These are phyloP conservation scores for Hycleus phaleratus DNA, from an alignment of 1,140 invertebrate genomes.

Conservation along the genomic window DNA sequence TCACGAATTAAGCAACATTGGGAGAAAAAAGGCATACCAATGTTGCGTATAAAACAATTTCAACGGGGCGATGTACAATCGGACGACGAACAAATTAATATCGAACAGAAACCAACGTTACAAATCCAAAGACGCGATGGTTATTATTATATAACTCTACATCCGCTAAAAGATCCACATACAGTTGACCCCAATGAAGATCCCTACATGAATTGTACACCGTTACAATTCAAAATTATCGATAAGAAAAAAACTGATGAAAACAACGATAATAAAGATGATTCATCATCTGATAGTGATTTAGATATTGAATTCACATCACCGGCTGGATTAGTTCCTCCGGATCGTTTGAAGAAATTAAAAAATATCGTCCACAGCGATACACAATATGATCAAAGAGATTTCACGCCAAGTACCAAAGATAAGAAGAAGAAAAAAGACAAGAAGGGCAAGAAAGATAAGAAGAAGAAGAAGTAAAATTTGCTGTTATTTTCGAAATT, in stretches of 20 bases:
- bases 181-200: constrained; percentile 45
- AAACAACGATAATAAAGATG: constrained; percentile 10
- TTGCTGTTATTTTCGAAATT: not conserved
- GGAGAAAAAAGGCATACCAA: constrained; percentile 33
- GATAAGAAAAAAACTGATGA: constrained; percentile 14
- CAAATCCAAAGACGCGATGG: constrained; percentile 50
- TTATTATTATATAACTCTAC: constrained; percentile 48
- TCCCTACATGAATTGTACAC: constrained; percentile 50
- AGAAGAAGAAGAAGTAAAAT: constrained; percentile 10
- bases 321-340: constrained; percentile 36
- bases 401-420: constrained; percentile 18
- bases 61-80: constrained; percentile 13
- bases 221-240: constrained; percentile 49
- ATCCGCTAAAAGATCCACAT: constrained; percentile 48
- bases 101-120: constrained; percentile 45
- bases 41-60: constrained; percentile 23
- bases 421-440: constrained; percentile 18
- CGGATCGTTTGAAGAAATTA: constrained; percentile 31
- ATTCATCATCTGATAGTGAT: constrained; percentile 32
- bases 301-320: constrained; percentile 40
- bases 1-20: constrained; percentile 44
- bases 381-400: constrained; percentile 33
- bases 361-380: constrained; percentile 32
- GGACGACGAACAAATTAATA: constrained; percentile 31
- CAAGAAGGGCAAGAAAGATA: constrained; percentile 23